Conservation (phyloP, 2,113 vertebrate species). For the Mustela nigripes region DNA sequence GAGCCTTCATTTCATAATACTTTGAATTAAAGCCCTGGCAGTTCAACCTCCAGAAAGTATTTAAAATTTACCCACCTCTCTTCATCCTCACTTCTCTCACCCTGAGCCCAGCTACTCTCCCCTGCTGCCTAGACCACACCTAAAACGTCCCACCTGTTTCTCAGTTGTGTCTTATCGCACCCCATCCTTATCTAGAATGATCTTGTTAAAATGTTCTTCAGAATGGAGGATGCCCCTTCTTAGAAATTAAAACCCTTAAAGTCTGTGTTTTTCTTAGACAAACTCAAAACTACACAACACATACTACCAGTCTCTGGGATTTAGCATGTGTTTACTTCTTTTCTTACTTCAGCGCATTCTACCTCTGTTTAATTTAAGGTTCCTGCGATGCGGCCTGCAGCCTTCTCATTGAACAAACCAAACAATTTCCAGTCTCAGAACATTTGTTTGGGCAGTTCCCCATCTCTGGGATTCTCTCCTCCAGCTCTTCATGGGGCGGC, state of each 20-base stretch:
- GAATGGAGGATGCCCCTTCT: not conserved
- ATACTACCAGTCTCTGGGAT: not conserved
- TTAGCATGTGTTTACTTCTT: not conserved
- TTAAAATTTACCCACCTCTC: not conserved
- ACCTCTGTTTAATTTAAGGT: not conserved
- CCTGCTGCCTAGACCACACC: not conserved
- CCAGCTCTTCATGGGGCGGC: not conserved
- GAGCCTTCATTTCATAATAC: not conserved
- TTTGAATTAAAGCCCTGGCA: not conserved
- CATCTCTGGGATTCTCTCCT: not conserved
- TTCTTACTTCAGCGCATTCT: not conserved
- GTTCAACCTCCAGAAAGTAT: not conserved
- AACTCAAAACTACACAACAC: not conserved
- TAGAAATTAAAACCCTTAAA: not conserved
- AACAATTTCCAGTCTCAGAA: not conserved
- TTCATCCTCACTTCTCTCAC: not conserved
- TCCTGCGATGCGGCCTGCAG: fast-evolving
- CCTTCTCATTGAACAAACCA: not conserved
- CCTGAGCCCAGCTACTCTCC: not conserved
- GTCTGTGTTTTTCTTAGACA: not conserved
- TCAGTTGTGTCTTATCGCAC: not conserved
- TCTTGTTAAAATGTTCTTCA: not conserved
- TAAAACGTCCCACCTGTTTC: not conserved
- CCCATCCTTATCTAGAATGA: not conserved
- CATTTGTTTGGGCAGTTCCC: not conserved